Conservation (phyloP, 2,888 invertebrate genomes). For the Chloroclystis v-ata region DNA sequence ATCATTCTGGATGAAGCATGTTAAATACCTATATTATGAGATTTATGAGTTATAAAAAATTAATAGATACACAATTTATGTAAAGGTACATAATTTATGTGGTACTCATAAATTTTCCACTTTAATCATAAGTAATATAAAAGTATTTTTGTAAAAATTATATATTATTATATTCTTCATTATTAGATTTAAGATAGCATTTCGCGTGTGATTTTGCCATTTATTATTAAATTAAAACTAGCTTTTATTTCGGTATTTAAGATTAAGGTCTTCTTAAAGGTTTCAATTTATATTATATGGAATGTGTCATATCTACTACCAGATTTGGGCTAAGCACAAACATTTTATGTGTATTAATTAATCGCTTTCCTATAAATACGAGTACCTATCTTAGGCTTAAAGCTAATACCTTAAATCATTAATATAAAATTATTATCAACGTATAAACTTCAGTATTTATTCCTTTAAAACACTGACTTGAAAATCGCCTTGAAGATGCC, state of each 20-base stretch:
- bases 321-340: slow-evolving; percentile 7
- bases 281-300: neutral
- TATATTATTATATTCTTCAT: slow-evolving; percentile 5
- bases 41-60: too few species aligned
- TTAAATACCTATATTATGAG: too few species aligned
- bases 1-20: too few species aligned
- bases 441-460: too few species aligned
- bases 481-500: too few species aligned
- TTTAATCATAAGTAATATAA: slow-evolving; percentile 3
- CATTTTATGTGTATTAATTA: too few species aligned
- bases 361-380: too few species aligned
- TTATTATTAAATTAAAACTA: slow-evolving; percentile 4
- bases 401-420: too few species aligned
- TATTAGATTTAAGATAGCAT: slow-evolving; percentile 8
- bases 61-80: too few species aligned
- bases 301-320: neutral
- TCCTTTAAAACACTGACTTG: neutral
- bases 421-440: too few species aligned
- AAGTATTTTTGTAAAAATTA: slow-evolving; percentile 17
- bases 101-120: neutral
- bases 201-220: slow-evolving; percentile 20
- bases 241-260: neutral
- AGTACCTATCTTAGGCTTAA: too few species aligned
- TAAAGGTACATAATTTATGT: too few species aligned
- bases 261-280: neutral